These are phyloP conservation scores for Lepus townsendii DNA, from an alignment of 2,797 vertebrate genomes.

Conservation along the genomic window DNA sequence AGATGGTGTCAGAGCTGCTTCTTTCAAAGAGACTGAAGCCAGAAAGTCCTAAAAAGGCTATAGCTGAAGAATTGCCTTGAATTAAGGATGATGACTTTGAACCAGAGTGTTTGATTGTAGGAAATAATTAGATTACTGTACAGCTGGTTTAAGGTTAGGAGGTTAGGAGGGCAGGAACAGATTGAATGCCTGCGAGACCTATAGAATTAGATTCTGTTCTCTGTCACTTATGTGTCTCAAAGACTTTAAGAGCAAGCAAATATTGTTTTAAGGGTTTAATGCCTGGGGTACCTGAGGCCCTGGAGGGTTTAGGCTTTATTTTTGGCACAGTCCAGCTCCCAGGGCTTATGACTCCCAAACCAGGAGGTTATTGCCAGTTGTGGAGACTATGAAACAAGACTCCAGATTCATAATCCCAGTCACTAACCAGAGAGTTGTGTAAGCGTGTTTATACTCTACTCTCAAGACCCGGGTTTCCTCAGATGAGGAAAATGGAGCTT, in stretches of 20 bases:
- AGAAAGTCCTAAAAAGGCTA: background rate
- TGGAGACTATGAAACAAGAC: background rate
- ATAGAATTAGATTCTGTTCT: background rate
- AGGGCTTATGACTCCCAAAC: background rate
- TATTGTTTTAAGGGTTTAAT: background rate
- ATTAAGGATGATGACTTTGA: background rate
- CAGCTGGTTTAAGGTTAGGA: background rate
- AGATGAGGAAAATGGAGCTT: background rate
- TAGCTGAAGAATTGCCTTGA: background rate
- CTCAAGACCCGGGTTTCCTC: background rate
- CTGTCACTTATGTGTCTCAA: background rate
- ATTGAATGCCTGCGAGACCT: background rate
- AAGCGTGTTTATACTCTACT: background rate
- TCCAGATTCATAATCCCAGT: background rate
- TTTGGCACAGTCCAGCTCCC: background rate
- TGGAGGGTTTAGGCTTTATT: background rate
- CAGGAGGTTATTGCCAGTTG: background rate
- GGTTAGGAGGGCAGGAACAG: background rate
- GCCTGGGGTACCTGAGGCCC: background rate
- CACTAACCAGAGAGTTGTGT: background rate
- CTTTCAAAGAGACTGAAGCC: background rate
- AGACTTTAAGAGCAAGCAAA: conserved; percentile 22
- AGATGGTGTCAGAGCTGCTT: background rate
- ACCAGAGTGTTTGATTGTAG: background rate
- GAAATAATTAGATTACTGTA: conserved; percentile 36